Conservation (phyloP, 2,797 vertebrate genomes). For the Meriones psammophilus region DNA sequence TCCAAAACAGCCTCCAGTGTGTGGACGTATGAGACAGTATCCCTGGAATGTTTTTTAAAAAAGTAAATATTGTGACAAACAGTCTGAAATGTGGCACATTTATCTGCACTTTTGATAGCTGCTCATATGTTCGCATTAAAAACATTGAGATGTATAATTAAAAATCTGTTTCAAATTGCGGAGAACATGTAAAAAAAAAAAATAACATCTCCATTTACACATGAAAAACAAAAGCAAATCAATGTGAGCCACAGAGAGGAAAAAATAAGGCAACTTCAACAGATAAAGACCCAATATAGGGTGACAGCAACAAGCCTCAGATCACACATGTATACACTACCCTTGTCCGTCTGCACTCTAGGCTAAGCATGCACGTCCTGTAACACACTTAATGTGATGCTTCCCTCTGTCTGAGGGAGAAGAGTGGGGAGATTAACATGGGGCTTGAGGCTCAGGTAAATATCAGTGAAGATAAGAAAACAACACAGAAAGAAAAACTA, state of each 20-base stretch:
- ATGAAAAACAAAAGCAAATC: conserved; percentile 75
- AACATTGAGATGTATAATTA: conserved; percentile 79
- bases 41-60: conserved; percentile 60
- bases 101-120: conserved; percentile 78
- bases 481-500: neutral
- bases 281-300: neutral
- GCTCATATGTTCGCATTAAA: conserved; percentile 81
- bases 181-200: conserved; percentile 59
- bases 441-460: neutral
- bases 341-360: neutral
- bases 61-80: conserved; percentile 83
- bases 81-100: conserved; percentile 71
- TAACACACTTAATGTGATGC: neutral
- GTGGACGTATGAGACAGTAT: conserved; percentile 61
- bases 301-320: neutral
- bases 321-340: neutral
- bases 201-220: conserved; percentile 70
- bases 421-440: neutral
- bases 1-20: conserved; percentile 69
- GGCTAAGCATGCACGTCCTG: neutral
- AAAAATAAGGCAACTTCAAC: conserved; percentile 6
- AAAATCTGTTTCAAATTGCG: conserved; percentile 77
- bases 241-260: conserved; percentile 2
- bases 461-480: neutral
- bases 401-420: neutral